Evolutionary conservation across 2,888 invertebrate genomes (phyloP).

Genomic region (Myopa tessellatipennis): DNA sequence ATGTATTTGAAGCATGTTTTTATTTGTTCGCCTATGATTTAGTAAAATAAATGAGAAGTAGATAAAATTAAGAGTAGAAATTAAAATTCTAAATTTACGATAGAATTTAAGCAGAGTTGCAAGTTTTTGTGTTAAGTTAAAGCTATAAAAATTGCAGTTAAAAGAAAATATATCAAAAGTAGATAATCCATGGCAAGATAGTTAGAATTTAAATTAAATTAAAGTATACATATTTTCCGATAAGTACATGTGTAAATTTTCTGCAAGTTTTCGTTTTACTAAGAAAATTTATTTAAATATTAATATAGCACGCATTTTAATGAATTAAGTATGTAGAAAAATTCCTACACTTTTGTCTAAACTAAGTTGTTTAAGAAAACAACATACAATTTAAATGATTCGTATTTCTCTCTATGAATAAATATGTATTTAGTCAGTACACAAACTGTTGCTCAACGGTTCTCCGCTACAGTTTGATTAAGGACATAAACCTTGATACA

Average conservation of each 20-base stretch:
- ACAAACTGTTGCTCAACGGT: background rate
- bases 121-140: background rate
- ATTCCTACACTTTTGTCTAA: background rate
- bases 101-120: slow-evolving; percentile 3
- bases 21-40: background rate
- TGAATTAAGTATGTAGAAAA: slow-evolving; percentile 15
- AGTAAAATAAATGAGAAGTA: background rate
- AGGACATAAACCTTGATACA: slow-evolving; percentile 67
- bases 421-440: slow-evolving; percentile 27
- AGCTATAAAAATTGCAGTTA: slow-evolving; percentile 18
- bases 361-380: background rate
- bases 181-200: background rate
- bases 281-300: slow-evolving; percentile 11
- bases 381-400: background rate
- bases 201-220: background rate
- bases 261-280: background rate
- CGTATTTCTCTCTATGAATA: background rate
- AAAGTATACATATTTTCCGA: background rate
- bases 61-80: background rate
- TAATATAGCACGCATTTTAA: slow-evolving; percentile 31
- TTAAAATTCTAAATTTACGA: background rate
- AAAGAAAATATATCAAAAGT: background rate
- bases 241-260: background rate
- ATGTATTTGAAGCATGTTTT: slow-evolving; percentile 6
- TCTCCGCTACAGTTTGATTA: slow-evolving; percentile 42